Conservation (phyloP, 2,113 vertebrate species). For the Hymenochirus boettgeri region DNA sequence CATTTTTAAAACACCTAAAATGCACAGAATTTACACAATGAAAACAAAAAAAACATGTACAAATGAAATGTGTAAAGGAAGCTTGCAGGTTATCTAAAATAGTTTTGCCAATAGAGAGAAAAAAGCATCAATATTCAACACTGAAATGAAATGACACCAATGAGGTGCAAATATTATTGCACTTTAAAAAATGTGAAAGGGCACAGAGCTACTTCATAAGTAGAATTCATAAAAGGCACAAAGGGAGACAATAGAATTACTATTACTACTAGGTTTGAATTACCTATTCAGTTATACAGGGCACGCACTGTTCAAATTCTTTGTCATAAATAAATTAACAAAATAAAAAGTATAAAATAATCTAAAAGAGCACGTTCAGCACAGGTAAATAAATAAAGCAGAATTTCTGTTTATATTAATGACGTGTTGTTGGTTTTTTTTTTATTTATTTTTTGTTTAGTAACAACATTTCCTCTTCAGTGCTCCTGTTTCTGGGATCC, state of each 20-base stretch:
- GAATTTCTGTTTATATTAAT: too few relatives aligned
- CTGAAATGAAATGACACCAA: neutral
- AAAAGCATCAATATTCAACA: neutral
- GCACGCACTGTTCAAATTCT: too few relatives aligned
- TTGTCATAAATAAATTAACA: too few relatives aligned
- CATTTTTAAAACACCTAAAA: slow-evolving; percentile 2
- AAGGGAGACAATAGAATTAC: slow-evolving; percentile 49
- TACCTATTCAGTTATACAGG: slow-evolving; percentile 21
- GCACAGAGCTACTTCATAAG: neutral
- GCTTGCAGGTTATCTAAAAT: neutral
- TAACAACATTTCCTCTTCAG: too few relatives aligned
- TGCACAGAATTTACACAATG: slow-evolving; percentile 8
- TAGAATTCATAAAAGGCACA: slow-evolving; percentile 54
- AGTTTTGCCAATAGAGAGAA: too few relatives aligned
- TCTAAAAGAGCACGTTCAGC: too few relatives aligned
- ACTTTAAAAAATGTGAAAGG: slow-evolving; percentile 1
- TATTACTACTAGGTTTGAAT: slow-evolving; percentile 50
- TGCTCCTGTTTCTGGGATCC: too few relatives aligned
- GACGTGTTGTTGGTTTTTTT: too few relatives aligned
- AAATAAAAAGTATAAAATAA: too few relatives aligned
- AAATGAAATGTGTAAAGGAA: neutral
- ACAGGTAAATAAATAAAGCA: too few relatives aligned
- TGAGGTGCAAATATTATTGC: neutral
- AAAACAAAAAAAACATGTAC: slow-evolving; percentile 18
- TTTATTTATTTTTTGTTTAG: too few relatives aligned